These are phyloP conservation scores for Tipula lateralis DNA, from an alignment of 2,888 invertebrate genomes.

Conservation along the genomic window DNA sequence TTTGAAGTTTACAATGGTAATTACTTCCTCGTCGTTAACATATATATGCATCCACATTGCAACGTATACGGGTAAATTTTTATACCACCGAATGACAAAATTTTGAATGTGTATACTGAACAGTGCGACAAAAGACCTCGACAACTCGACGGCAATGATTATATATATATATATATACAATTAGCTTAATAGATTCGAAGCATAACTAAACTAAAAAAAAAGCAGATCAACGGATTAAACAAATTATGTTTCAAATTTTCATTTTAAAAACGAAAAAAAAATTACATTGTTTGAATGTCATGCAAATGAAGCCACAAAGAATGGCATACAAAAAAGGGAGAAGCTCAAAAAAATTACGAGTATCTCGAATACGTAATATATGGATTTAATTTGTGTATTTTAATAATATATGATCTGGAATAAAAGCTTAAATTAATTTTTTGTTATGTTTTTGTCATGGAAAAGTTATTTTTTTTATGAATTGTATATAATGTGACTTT, in stretches of 20 bases:
- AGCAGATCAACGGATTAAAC: not conserved
- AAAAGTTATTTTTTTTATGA: not conserved
- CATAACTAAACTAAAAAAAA: not conserved
- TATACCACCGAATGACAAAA: not conserved
- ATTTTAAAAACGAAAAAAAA: not conserved
- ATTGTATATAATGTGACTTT: not conserved
- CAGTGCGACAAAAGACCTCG: not conserved
- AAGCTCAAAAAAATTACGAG: not conserved
- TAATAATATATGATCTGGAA: not conserved
- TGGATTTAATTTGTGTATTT: not conserved
- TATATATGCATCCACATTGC: not conserved
- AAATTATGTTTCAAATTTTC: not conserved
- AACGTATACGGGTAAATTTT: not conserved
- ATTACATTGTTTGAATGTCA: not conserved
- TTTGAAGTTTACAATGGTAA: not conserved
- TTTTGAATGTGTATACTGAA: not conserved
- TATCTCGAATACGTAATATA: not conserved
- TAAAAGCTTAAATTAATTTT: constrained; percentile 3
- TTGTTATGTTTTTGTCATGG: not conserved
- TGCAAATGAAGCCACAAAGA: not conserved
- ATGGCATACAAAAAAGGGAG: not conserved
- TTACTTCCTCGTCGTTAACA: not conserved
- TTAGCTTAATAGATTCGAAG: not conserved
- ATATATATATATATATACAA: not conserved
- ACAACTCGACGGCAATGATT: not conserved